Evolutionary conservation across 2,888 invertebrate species (phyloP), one percentile per base, ranked within the genome.

Genomic region (Galeruca laticollis): DNA sequence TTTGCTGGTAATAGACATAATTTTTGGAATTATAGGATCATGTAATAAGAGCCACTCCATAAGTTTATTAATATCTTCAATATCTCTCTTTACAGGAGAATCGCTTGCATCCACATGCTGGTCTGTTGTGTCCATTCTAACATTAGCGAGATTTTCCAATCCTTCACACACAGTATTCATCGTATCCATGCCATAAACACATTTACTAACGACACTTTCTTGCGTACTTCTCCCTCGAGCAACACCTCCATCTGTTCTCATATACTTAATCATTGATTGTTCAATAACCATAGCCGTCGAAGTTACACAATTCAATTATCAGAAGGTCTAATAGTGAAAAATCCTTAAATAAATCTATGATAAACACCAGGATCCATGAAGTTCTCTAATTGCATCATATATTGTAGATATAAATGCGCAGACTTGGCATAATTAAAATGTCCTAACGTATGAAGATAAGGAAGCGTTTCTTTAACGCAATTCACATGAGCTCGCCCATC

Each of bases 151-250:
- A 77, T 74, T 75, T 79, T 83, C 79, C 37, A 81, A 77, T 72
- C 67, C 54, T 43, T 82, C 37, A 37, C 37, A 37, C 37, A 37
- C 37, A 37, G 5, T 9, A 13, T 37, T 37, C 37, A 37, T 78
- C 9, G 79, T 49, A 74, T 80, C 76, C 80, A 78, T 79, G 33
- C 78, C 60, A 73, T 78, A 78, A 76, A 82, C 78, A 82, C 82
- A 83, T 80, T 82, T 84, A 73, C 82, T 78, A 71, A 84, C 75
- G 10, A 82, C 82, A 75, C 81, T 82, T 9, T 83, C 80, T 26
- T 26, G 26, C 2, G 26, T 3, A 26, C 26, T 26, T 26, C 2
- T 74, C 83, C 83, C 78, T 0, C 26, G 26, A 26, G 26, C 26
- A 26, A 26, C 26, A 26, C 26, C 26, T 26, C 26, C 26, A 26